Conservation (phyloP, 1,140 invertebrate genomes). For the Apis mellifera region Amel_HAv3.1 CM009931.2:27330001-27330500, state of each 20-base stretch:
- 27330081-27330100: neutral
- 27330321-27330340: constrained; percentile 65
- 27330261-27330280: neutral
- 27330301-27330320: constrained; percentile 61
- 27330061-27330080: neutral
- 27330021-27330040: too few species aligned
- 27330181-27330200: constrained; percentile 42
- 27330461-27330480: constrained; percentile 58
- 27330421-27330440: constrained; percentile 70
- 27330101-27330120: neutral
- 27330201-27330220: too few species aligned
- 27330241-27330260: neutral
- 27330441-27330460: constrained; percentile 46
- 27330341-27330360: constrained; percentile 67
- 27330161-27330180: constrained; percentile 47
- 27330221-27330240: too few species aligned
- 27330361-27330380: constrained; percentile 69
- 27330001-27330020: too few species aligned
- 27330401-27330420: constrained; percentile 34
- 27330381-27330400: constrained; percentile 51
- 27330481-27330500: constrained; percentile 21
- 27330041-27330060: too few species aligned
- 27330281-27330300: neutral
- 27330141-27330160: constrained; percentile 53
- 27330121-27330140: neutral